Conservation (phyloP, 2,797 vertebrate genomes). For the Ctenopoma multispine region DNA sequence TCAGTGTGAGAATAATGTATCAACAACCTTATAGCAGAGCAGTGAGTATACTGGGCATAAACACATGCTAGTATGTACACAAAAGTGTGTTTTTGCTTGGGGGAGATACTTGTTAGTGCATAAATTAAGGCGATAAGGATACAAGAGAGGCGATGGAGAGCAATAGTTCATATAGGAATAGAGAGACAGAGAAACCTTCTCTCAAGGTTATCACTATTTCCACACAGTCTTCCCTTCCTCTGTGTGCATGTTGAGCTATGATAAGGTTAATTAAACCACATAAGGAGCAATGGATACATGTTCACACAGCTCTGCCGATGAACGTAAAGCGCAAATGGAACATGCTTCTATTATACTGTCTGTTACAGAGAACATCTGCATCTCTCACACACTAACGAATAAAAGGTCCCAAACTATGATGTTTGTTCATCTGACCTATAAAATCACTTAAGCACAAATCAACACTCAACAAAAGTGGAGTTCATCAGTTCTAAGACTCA, state of each 20-base stretch:
- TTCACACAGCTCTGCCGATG: not conserved
- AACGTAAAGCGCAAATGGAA: slow-evolving; percentile 10
- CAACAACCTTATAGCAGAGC: slow-evolving; percentile 1
- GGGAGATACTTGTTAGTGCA: slow-evolving; percentile 12
- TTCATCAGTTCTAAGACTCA: slow-evolving; percentile 43
- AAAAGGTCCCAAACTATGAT: not conserved
- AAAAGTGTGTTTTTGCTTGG: not conserved
- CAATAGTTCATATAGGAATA: slow-evolving; percentile 55
- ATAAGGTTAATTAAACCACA: slow-evolving; percentile 68
- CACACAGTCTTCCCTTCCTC: slow-evolving; percentile 27
- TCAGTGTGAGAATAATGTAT: slow-evolving; percentile 19
- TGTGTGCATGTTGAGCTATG: slow-evolving; percentile 43
- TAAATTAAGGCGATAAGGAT: slow-evolving; percentile 54
- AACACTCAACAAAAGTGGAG: slow-evolving; percentile 13
- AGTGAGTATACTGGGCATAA: slow-evolving; percentile 2
- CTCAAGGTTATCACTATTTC: slow-evolving; percentile 68
- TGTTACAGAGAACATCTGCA: not conserved
- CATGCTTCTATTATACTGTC: not conserved
- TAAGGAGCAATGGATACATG: slow-evolving; percentile 50
- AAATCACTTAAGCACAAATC: slow-evolving; percentile 30
- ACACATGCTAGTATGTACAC: slow-evolving; percentile 1
- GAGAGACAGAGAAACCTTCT: slow-evolving; percentile 28
- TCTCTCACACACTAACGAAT: not conserved
- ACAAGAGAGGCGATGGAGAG: slow-evolving; percentile 24
- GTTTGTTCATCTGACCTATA: slow-evolving; percentile 18